These are phyloP conservation scores for Ctenochaetus hawaiiensis DNA, from an alignment of 2,797 vertebrate genomes.

Conservation along the genomic window DNA sequence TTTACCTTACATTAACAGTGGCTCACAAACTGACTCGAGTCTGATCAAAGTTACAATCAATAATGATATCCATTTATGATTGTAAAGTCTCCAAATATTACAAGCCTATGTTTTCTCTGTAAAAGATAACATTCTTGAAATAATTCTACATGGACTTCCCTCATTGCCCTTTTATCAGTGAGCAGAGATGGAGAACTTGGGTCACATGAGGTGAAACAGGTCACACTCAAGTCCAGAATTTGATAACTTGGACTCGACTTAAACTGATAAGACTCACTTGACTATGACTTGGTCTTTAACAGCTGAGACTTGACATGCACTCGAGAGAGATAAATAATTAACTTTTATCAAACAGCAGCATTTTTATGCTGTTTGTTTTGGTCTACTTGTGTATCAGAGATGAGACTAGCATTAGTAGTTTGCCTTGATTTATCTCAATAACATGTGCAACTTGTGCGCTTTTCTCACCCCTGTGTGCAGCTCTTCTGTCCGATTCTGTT, in stretches of 20 bases:
- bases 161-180: not conserved
- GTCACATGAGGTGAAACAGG: not conserved
- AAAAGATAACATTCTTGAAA: not conserved
- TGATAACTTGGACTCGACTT: no score
- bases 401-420: no score
- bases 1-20: not conserved
- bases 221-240: not conserved
- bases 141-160: not conserved
- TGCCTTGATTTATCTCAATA: no score
- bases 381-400: no score
- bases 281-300: not conserved
- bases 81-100: not conserved
- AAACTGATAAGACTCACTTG: no score
- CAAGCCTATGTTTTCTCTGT: not conserved
- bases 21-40: not conserved
- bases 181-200: slow-evolving; percentile 1
- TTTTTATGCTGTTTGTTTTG: no score
- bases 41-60: not conserved
- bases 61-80: not conserved
- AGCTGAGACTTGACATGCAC: no score
- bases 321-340: no score
- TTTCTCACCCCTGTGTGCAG: no score
- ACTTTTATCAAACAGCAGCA: no score
- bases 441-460: no score
- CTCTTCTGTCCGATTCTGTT: no score